Evolutionary conservation across 1,140 invertebrate species (phyloP).

Genomic region (Hypsibius dujardini): DNA sequence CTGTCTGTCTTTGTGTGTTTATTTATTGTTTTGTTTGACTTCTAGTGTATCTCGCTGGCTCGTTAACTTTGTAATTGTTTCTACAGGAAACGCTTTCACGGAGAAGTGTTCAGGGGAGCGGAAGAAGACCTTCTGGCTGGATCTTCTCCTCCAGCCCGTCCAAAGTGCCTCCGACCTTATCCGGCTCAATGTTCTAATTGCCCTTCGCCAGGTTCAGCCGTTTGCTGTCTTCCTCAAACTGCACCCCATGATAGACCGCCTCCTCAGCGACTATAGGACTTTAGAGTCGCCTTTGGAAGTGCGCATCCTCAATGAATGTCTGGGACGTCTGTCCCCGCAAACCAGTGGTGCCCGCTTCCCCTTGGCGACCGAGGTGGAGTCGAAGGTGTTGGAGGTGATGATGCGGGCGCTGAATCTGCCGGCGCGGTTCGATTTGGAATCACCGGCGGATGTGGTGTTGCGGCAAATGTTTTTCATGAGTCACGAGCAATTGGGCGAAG

Average conservation of each 20-base stretch:
- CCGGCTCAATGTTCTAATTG: neutral
- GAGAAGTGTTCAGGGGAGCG: neutral
- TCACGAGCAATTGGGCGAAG: neutral
- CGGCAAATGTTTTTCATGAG: neutral
- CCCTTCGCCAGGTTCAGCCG: neutral
- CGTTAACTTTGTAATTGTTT: neutral
- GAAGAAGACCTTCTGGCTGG: neutral
- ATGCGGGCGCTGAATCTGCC: neutral
- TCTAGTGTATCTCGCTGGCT: neutral
- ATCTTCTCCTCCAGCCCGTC: neutral
- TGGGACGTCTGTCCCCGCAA: neutral
- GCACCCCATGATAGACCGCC: neutral
- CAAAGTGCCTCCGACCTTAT: neutral
- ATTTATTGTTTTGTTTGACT: neutral
- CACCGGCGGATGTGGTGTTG: neutral
- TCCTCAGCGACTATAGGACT: neutral
- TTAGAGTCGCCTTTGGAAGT: neutral
- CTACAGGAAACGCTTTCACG: neutral
- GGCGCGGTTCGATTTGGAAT: neutral
- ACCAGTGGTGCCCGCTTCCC: neutral
- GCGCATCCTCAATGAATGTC: slow-evolving; percentile 1
- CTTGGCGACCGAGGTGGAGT: neutral
- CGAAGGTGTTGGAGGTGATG: neutral
- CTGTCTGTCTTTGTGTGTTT: neutral
- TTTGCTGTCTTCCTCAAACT: neutral